Base-by-base conservation (phyloP, 1,140 invertebrate genomes). In the Oedothorax gibbosus region DNA sequence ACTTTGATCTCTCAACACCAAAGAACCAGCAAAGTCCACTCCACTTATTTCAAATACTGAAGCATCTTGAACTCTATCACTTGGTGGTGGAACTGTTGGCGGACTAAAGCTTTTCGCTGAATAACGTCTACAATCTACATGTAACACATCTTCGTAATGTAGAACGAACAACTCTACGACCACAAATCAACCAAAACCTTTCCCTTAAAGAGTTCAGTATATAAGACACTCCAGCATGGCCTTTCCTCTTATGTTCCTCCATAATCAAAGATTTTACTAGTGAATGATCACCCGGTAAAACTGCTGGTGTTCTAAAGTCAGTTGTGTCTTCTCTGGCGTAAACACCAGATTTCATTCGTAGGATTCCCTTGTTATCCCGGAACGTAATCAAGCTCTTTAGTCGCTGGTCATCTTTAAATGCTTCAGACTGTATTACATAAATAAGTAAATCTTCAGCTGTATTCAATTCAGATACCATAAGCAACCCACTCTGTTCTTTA, bases 21-120 rank as follows among this genome's bases (percentile, higher is more conserved):
- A 49, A 9, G 89, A 88, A 11, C 89, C 88, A 11, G 89, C 88
- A 21, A 89, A 87, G 85, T 90, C 89, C 18, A 90, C 85, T 2
- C 88, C 89, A 0, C 81, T 87, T 6, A 89, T 76, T 84, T 90
- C 87, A 85, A 90, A 90, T 3, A 86, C 87, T 49, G 69, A 21
- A 6, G 88, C 87, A 64, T 88, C 88, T 51, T 83, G 72, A 0
- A 89, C 86, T 53, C 88, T 76, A 75, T 88, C 85, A 53, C 71
- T 11, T 18, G 89, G 88, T 35, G 89, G 69, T 12, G 69, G 60
- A 51, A n/a, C 53, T 4, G 69, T 50, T 50, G 56, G 49, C 14
- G 80, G 3, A 20, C 75, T 20, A 73, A 53, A 21, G 56, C 35
- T 62, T 50, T 82, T 73, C 18, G 8, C 57, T 49, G 54, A 53